Evolutionary conservation across 23 tunicate species (phyloP).

Genomic region (Ciona savignyi): DNA sequence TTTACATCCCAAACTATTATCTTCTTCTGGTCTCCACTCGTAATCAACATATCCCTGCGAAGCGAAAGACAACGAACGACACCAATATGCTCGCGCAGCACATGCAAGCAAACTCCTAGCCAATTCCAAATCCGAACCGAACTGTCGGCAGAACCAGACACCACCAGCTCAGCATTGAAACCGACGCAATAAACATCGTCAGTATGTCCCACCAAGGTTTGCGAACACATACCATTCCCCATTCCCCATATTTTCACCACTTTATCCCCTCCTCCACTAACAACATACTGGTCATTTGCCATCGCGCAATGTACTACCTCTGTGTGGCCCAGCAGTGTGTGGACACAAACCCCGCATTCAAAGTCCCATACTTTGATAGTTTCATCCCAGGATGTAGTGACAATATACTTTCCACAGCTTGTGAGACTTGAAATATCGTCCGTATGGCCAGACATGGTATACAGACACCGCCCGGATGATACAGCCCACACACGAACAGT

Average conservation of each 20-base stretch:
- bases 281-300: conserved; percentile 53
- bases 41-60: conserved; percentile 43
- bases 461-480: conserved; percentile 56
- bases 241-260: conserved; percentile 74
- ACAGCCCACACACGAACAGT: conserved; percentile 61
- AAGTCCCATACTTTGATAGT: conserved; percentile 65
- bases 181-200: conserved; percentile 90
- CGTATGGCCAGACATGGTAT: conserved; percentile 51
- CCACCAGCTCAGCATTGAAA: conserved; percentile 67
- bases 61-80: conserved; percentile 73
- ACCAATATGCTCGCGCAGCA: conserved; percentile 60
- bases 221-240: conserved; percentile 52
- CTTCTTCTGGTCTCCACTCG: conserved; percentile 82
- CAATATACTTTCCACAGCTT: conserved; percentile 42
- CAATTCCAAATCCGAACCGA: conserved; percentile 86
- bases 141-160: conserved; percentile 93
- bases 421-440: conserved; percentile 53
- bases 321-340: conserved; percentile 67
- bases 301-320: conserved; percentile 87
- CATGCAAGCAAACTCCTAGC: conserved; percentile 54
- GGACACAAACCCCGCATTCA: conserved; percentile 46
- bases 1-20: conserved; percentile 76
- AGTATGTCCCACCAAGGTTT: conserved; percentile 65
- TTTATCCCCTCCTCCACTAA: conserved; percentile 90
- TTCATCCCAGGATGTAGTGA: conserved; percentile 82